These are phyloP conservation scores for Neoascia interrupta DNA, from an alignment of 2,888 invertebrate species.

Conservation along the genomic window DNA sequence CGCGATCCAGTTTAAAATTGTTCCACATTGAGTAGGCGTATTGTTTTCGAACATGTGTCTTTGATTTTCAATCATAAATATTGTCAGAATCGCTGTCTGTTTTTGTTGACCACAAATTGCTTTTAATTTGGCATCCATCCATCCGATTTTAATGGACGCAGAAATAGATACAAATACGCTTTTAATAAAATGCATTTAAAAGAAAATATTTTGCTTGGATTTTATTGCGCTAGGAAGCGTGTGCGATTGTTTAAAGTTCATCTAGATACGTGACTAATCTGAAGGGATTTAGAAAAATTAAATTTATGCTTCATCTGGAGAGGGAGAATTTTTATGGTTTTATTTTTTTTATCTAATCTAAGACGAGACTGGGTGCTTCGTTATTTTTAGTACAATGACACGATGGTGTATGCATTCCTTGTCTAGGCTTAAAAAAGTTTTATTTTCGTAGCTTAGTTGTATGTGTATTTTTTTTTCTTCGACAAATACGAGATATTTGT, in stretches of 20 bases:
- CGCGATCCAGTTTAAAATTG: slow-evolving; percentile 53
- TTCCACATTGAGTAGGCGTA: slow-evolving; percentile 56
- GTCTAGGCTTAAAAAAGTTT: slow-evolving; percentile 3
- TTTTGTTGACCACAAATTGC: slow-evolving; percentile 48
- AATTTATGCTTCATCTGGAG: slow-evolving; percentile 36
- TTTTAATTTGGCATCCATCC: slow-evolving; percentile 56
- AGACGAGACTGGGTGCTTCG: slow-evolving; percentile 10
- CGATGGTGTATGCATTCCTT: slow-evolving; percentile 30
- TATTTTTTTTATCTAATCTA: slow-evolving; percentile 39
- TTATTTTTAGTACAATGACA: slow-evolving; percentile 53
- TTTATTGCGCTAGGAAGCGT: slow-evolving; percentile 4
- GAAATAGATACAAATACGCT: slow-evolving; percentile 6
- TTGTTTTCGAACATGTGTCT: slow-evolving; percentile 58
- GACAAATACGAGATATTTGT: slow-evolving; percentile 36
- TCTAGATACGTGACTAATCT: slow-evolving; percentile 56
- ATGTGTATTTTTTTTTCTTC: slow-evolving; percentile 3
- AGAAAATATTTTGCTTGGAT: slow-evolving; percentile 7
- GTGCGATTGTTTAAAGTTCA: slow-evolving; percentile 37
- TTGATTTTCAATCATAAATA: slow-evolving; percentile 52
- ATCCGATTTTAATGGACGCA: slow-evolving; percentile 6
- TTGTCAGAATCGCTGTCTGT: slow-evolving; percentile 27
- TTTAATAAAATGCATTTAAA: slow-evolving; percentile 20
- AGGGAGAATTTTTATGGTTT: not conserved
- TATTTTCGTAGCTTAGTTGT: not conserved
- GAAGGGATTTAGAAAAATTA: slow-evolving; percentile 42